Evolutionary conservation across 1,140 invertebrate species (phyloP).

Genomic region (Matsumurasca onukii): DNA sequence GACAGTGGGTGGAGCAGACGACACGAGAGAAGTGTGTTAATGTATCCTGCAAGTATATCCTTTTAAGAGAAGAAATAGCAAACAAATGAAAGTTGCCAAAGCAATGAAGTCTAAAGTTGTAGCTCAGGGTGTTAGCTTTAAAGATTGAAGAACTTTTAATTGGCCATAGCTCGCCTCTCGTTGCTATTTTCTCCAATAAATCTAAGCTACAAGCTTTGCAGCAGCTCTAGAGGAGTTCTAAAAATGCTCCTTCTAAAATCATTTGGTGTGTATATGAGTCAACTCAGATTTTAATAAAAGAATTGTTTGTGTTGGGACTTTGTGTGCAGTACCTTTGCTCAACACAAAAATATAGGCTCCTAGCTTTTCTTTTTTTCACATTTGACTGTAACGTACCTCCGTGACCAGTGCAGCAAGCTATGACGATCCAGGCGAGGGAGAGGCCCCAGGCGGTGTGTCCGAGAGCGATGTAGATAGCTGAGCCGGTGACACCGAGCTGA

Average conservation of each 20-base stretch:
- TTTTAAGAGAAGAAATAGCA: neutral
- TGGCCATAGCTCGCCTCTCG: too few relatives aligned
- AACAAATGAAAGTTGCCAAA: neutral
- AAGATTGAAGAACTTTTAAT: too few relatives aligned
- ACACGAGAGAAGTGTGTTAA: constrained; percentile 76
- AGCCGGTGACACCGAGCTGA: constrained; percentile 60
- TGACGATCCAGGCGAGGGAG: constrained; percentile 74
- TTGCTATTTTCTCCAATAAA: too few relatives aligned
- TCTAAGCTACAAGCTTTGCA: too few relatives aligned
- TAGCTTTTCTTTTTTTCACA: too few relatives aligned
- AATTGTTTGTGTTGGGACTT: too few relatives aligned
- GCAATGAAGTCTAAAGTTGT: neutral
- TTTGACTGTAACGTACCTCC: constrained; percentile 60
- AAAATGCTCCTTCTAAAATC: too few relatives aligned
- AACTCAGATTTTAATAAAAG: too few relatives aligned
- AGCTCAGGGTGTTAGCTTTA: neutral
- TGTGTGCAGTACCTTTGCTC: too few relatives aligned
- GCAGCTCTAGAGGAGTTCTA: too few relatives aligned
- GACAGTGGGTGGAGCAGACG: constrained; percentile 79
- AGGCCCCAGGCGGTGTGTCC: constrained; percentile 72
- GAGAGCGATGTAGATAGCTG: constrained; percentile 56
- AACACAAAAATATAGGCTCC: too few relatives aligned
- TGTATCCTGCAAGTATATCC: constrained; percentile 42
- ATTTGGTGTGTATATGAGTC: too few relatives aligned
- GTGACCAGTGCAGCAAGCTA: constrained; percentile 75